phyloP scores from a whole-genome alignment of 1,140 invertebrate species.

The Diachasma alloeum region DNA sequence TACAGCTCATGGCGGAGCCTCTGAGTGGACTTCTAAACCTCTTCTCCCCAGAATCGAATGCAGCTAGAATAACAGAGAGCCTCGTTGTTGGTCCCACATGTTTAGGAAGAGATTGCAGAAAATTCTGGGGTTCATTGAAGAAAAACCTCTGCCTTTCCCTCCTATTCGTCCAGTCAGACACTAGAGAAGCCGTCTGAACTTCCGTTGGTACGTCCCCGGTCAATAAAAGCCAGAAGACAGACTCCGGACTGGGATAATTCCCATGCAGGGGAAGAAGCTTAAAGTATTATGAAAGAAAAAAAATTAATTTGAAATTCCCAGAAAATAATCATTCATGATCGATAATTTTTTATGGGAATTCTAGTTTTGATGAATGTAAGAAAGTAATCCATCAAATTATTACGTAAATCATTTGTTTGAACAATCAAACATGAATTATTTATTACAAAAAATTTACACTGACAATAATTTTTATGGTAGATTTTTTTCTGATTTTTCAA shows the following conservation, averaged over 20 bases:
- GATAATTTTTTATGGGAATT: no score
- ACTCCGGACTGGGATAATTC: slow-evolving; percentile 47
- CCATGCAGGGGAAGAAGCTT: slow-evolving; percentile 44
- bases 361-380: no score
- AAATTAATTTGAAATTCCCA: no score
- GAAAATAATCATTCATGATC: no score
- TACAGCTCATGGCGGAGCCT: slow-evolving; percentile 35
- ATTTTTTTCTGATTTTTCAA: no score
- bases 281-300: no score
- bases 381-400: no score
- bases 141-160: slow-evolving; percentile 43
- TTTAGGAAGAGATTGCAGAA: slow-evolving; percentile 42
- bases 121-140: neutral
- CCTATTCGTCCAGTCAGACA: slow-evolving; percentile 45
- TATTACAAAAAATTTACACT: no score
- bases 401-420: no score
- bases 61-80: slow-evolving; percentile 43
- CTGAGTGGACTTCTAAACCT: slow-evolving; percentile 27
- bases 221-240: slow-evolving; percentile 51
- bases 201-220: slow-evolving; percentile 51
- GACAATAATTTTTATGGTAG: no score
- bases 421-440: no score
- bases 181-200: slow-evolving; percentile 46
- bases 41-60: slow-evolving; percentile 39
- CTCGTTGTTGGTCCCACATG: slow-evolving; percentile 39